phyloP scores from a whole-genome alignment of 2,888 invertebrate species.

The Argyresthia goedartella region DNA sequence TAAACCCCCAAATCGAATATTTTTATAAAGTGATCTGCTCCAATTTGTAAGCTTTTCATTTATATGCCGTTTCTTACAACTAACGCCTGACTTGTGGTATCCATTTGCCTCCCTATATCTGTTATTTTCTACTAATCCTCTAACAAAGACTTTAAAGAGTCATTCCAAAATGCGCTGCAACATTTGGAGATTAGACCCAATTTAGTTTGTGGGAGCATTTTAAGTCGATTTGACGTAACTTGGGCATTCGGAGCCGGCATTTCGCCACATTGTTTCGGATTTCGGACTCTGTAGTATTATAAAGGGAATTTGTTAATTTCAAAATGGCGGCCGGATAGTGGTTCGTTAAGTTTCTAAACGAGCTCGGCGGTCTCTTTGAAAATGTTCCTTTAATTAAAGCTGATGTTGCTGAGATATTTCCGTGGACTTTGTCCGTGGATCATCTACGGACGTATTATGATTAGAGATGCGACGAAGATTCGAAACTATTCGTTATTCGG shows the following conservation, averaged over 20 bases:
- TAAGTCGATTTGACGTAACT: constrained; percentile 41
- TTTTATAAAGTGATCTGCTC: background rate
- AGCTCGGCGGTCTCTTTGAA: constrained; percentile 3
- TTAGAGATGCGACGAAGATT: no score
- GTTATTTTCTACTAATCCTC: constrained; percentile 60
- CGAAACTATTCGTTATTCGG: no score
- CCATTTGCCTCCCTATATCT: constrained; percentile 61
- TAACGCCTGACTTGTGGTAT: constrained; percentile 50
- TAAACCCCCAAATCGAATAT: no score
- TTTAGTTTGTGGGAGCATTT: constrained; percentile 17
- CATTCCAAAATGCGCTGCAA: constrained; percentile 13
- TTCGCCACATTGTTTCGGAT: constrained; percentile 41
- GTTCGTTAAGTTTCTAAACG: constrained; percentile 14
- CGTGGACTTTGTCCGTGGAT: no score
- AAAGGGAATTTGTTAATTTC: constrained; percentile 48
- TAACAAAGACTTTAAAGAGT: constrained; percentile 25
- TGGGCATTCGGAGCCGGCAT: constrained; percentile 28
- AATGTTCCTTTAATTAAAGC: background rate
- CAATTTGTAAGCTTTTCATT: background rate
- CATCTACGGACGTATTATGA: no score
- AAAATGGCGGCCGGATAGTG: constrained; percentile 31
- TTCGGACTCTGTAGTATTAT: constrained; percentile 21
- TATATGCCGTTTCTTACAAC: constrained; percentile 22
- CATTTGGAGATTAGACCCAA: background rate
- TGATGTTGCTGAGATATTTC: background rate